Base-by-base conservation (phyloP, 2,113 vertebrate genomes). In the Rhinichthys klamathensis region DNA sequence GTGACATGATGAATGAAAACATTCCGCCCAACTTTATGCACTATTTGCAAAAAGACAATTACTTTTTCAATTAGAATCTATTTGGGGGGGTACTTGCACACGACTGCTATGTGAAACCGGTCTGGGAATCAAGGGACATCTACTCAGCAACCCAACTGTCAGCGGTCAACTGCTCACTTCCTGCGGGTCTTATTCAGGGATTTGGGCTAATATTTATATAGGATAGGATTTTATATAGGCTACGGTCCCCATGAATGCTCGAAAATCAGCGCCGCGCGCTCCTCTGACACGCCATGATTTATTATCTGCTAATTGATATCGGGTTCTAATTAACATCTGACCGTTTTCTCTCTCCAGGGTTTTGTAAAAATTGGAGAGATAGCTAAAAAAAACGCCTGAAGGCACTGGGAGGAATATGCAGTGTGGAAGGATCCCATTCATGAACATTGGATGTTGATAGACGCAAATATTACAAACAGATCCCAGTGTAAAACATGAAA, bases 121-220 rank as follows among this genome's bases (percentile, higher is more conserved):
- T 87, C 87, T 61, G 88, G 88, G 63, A 90, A 86, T 91, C 90
- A 87, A 56, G 69, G 89, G 88, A 91, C 89, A 85, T 85, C 88
- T 74, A 83, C 83, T 87, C 88, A 84, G 81, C 84, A 86, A 85
- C 90, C 89, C 80, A 76, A 90, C 93, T 94, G 92, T 92, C 93
- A 92, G 89, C 92, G 90, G 92, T 91, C 92, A 91, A 89, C 91
- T 89, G 91, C 84, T 91, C 84, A 90, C 92, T 95, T 94, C 94
- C 94, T 91, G 89, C 84, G 82, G 88, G 87, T 90, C 91, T 90
- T 86, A 89, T 89, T 92, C 92, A 38, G 87, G 90, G 87, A 91
- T 92, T 92, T 90, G 81, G 41, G 89, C 92, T 90, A 93, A 93
- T 95, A 94, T 95, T 95, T 95, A 89, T 85, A 92, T 61, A 95